These are phyloP conservation scores for Cyprinodon variegatus DNA, from an alignment of 2,113 vertebrate genomes.

Conservation along the genomic window DNA sequence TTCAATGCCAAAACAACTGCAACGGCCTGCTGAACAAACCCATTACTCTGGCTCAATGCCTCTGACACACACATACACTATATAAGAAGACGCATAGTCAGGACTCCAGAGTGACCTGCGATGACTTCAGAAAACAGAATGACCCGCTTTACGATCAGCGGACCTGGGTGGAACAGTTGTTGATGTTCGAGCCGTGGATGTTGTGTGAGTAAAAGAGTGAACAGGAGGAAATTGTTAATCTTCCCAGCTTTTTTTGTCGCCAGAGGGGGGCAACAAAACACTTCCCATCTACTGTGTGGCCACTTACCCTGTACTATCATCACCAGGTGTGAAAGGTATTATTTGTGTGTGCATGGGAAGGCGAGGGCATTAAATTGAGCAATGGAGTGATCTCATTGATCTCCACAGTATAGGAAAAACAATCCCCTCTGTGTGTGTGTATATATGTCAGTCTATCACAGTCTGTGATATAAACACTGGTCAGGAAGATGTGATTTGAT, in stretches of 20 bases:
- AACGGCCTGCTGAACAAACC: slow-evolving; percentile 74
- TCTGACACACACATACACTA: slow-evolving; percentile 57
- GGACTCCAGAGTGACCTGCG: slow-evolving; percentile 42
- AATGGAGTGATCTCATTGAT: slow-evolving; percentile 75
- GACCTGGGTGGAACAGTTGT: slow-evolving; percentile 27
- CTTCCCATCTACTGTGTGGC: slow-evolving; percentile 32
- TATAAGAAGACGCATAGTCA: slow-evolving; percentile 11
- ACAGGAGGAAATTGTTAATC: not conserved
- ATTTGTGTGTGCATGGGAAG: slow-evolving; percentile 40
- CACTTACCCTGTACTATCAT: slow-evolving; percentile 16
- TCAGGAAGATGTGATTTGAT: slow-evolving; percentile 61
- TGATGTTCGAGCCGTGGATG: not conserved
- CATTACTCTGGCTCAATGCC: slow-evolving; percentile 75
- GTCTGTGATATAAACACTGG: slow-evolving; percentile 57
- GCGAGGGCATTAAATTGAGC: slow-evolving; percentile 71
- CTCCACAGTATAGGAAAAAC: slow-evolving; percentile 76
- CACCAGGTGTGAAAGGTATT: slow-evolving; percentile 45
- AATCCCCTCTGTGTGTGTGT: slow-evolving; percentile 62
- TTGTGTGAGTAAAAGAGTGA: not conserved
- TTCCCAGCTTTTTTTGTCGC: slow-evolving; percentile 28
- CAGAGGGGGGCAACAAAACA: slow-evolving; percentile 51
- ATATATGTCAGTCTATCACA: slow-evolving; percentile 3
- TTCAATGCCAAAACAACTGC: slow-evolving; percentile 64
- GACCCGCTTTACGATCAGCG: slow-evolving; percentile 48
- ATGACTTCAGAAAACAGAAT: slow-evolving; percentile 52